phyloP scores from a whole-genome alignment of 92 coral and sea anemone genomes.

The Porites cylindrica region DNA sequence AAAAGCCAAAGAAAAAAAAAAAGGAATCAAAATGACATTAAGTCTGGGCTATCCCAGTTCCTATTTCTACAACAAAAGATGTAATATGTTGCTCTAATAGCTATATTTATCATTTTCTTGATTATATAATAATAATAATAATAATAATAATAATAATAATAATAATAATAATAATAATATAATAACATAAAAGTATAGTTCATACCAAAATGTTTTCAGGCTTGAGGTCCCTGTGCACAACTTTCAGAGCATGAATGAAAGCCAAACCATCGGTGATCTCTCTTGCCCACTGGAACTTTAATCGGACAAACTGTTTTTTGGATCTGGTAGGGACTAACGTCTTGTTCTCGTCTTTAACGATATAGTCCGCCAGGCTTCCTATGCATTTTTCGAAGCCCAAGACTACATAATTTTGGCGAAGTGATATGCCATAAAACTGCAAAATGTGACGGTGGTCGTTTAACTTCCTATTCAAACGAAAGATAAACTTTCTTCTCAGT shows the following conservation, averaged over 20 bases:
- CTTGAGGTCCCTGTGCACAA: constrained; percentile 50
- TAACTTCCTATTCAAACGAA: background rate
- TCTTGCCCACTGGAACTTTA: background rate
- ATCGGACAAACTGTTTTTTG: background rate
- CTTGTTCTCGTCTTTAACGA: constrained; percentile 1
- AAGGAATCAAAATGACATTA: too few species aligned
- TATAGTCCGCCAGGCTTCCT: background rate
- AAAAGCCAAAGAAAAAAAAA: too few species aligned
- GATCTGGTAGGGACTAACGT: constrained; percentile 3
- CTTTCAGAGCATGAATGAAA: constrained; percentile 13
- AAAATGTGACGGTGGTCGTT: background rate
- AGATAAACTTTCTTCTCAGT: too few species aligned
- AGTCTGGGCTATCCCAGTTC: too few species aligned
- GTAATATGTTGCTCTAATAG: too few species aligned
- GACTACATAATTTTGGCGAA: background rate
- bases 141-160: too few species aligned
- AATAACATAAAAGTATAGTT: too few species aligned
- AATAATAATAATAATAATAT: too few species aligned
- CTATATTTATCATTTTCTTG: too few species aligned
- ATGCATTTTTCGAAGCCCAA: constrained; percentile 34
- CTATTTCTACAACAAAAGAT: too few species aligned
- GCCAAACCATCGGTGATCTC: constrained; percentile 10
- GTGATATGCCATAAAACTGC: background rate
- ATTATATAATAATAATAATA: too few species aligned
- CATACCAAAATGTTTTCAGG: constrained; percentile 43